Base-by-base conservation (phyloP, 2,888 invertebrate genomes). In the Himalopsyche anomala region DNA sequence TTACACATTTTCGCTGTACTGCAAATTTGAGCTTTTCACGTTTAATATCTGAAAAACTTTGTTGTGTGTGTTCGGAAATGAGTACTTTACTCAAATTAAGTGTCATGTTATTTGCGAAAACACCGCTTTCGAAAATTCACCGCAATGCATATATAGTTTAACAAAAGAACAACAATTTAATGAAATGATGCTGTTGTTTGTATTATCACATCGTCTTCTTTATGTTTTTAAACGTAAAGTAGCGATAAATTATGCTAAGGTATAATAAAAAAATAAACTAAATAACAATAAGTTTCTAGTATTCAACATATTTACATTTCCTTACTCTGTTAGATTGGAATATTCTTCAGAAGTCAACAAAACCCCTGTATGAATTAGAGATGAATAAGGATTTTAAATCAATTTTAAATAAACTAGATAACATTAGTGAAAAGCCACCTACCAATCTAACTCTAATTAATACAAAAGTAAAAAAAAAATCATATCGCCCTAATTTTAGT, bases 21-120 rank as follows among this genome's bases (percentile, higher is more conserved):
- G 12, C 11, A 19, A 62, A 62, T 19, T 8, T n/a, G 19, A 62
- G 62, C 62, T 62, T 62, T 62, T 62, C 62, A 4, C 15, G 62
- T 62, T 62, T 62, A 11, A 19, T 19, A 62, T n/a, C 62, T 4
- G 62, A 62, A n/a, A n/a, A 62, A 62, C 62, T 62, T 62, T 62
- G 19, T 62, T 62, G n/a, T 8, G 62, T 62, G 62, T 28, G 11
- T 62, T 62, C 19, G 19, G 62, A 6, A 62, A 62, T 62, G 62
- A 62, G 28, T 28, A 62, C 62, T 62, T 62, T 62, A 28, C 62
- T 62, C 62, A 62, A 62, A 62, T n/a, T 62, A 62, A 62, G 62
- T 62, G 62, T 62, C 62, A 62, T 62, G 62, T 62, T 62, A 62
- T 62, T 62, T 62, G 62, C 62, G 62, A 62, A 62, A 62, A 62